phyloP scores from a whole-genome alignment of 1,140 invertebrate species.

The Drosophila prosaltans region DNA sequence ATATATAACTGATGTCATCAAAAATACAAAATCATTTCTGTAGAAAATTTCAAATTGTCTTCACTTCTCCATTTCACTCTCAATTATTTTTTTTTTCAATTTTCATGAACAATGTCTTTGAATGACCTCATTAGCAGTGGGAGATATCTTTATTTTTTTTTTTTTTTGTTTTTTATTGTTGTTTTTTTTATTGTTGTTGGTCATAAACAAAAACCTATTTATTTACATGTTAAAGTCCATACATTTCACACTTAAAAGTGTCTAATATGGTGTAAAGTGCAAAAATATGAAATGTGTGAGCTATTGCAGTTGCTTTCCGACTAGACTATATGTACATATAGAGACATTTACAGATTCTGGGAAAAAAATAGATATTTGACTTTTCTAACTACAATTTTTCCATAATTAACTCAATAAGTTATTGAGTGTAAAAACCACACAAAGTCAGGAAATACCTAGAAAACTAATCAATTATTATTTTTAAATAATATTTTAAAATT shows the following conservation, averaged over 20 bases:
- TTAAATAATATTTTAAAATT: too few species aligned
- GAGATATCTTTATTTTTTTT: conserved; percentile 31
- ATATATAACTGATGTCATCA: background rate
- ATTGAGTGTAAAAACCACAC: too few species aligned
- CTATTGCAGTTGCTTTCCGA: conserved; percentile 4
- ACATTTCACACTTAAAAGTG: conserved; percentile 7
- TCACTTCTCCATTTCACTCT: too few species aligned
- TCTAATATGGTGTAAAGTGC: conserved; percentile 33
- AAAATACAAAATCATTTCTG: background rate
- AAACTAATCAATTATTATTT: too few species aligned
- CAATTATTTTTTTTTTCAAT: background rate
- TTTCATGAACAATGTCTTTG: conserved; percentile 10
- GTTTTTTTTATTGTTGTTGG: conserved; percentile 15
- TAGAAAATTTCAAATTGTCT: too few species aligned
- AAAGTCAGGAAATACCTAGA: too few species aligned
- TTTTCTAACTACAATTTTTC: too few species aligned
- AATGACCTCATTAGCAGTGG: conserved; percentile 42
- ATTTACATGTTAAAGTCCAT: conserved; percentile 43
- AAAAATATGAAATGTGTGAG: conserved; percentile 42
- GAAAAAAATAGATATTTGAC: background rate
- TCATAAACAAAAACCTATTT: conserved; percentile 31
- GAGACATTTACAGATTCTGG: conserved; percentile 13
- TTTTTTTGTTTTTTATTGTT: background rate
- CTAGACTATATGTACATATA: background rate
- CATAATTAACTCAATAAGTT: too few species aligned